Percentiles rank a stretch among this genome's conserved stretches.
Evolutionary conservation across 2,888 invertebrate genomes (phyloP).

Genomic region (Xylota segnis): DNA sequence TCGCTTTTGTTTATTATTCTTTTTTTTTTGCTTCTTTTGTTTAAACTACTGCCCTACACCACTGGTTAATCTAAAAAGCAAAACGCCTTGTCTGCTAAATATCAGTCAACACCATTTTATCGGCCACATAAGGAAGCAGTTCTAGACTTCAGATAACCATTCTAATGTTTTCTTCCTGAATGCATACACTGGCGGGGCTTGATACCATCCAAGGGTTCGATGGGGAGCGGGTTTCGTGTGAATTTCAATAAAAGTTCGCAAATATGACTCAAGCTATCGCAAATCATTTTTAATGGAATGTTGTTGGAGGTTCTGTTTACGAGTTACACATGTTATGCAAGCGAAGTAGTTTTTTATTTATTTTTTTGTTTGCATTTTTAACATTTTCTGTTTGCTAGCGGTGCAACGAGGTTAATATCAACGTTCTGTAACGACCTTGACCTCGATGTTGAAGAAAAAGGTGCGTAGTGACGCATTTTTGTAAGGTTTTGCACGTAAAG

Average conservation of each 20-base stretch:
- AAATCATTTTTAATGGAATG: slow-evolving; percentile 28
- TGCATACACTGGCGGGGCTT: background rate
- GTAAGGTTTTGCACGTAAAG: background rate
- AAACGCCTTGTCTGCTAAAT: background rate
- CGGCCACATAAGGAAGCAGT: slow-evolving; percentile 5
- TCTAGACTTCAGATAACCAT: slow-evolving; percentile 13
- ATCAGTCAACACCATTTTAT: background rate
- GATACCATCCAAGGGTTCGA: background rate
- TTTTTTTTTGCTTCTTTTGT: slow-evolving; percentile 3
- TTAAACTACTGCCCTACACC: background rate
- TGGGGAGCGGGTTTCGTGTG: background rate
- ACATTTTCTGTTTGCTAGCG: slow-evolving; percentile 19
- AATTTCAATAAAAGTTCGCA: background rate
- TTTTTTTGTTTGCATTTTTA: slow-evolving; percentile 1
- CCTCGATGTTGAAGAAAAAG: slow-evolving; percentile 54
- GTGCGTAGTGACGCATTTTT: slow-evolving; percentile 36
- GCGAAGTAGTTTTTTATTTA: background rate
- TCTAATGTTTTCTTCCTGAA: slow-evolving; percentile 2
- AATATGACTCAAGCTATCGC: slow-evolving; percentile 6
- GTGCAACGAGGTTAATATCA: slow-evolving; percentile 56
- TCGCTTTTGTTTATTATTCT: slow-evolving; percentile 25
- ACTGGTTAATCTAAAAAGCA: slow-evolving; percentile 7
- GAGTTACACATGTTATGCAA: slow-evolving; percentile 25
- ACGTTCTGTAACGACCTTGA: slow-evolving; percentile 65
- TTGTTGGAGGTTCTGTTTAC: slow-evolving; percentile 30